Evolutionary conservation across 2,888 invertebrate species (phyloP).

Genomic region (Erannis defoliaria): DNA sequence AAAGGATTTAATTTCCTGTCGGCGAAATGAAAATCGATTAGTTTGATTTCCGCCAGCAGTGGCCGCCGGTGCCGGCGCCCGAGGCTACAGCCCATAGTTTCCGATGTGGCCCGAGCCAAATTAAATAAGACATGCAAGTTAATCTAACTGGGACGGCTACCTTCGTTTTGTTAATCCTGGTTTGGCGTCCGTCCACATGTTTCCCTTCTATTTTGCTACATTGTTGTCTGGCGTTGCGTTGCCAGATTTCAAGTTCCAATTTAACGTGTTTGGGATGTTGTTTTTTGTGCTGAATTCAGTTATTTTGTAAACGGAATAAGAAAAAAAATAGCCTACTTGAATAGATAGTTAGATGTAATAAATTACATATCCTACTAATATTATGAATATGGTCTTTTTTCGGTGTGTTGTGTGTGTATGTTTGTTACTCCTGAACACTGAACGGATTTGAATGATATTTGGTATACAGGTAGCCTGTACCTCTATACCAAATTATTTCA

Average conservation of each 20-base stretch:
- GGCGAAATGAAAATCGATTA: slow-evolving; percentile 85
- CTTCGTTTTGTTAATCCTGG: slow-evolving; percentile 48
- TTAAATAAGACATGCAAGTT: slow-evolving; percentile 77
- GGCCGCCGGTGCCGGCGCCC: slow-evolving; percentile 68
- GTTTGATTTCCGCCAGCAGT: slow-evolving; percentile 82
- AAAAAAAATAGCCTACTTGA: too few relatives aligned
- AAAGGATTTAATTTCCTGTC: slow-evolving; percentile 87
- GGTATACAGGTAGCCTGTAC: too few relatives aligned
- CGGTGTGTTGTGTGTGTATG: too few relatives aligned
- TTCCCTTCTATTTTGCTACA: slow-evolving; percentile 32
- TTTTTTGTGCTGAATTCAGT: not conserved
- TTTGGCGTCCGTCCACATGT: slow-evolving; percentile 42
- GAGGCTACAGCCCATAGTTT: slow-evolving; percentile 73
- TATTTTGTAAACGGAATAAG: not conserved
- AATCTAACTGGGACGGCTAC: slow-evolving; percentile 53
- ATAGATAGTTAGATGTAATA: too few relatives aligned
- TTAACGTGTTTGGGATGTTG: slow-evolving; percentile 7
- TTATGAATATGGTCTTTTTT: too few relatives aligned
- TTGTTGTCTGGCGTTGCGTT: slow-evolving; percentile 21
- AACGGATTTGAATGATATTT: too few relatives aligned
- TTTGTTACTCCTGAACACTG: too few relatives aligned
- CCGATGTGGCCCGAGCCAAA: slow-evolving; percentile 71
- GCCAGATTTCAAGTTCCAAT: slow-evolving; percentile 34
- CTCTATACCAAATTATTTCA: too few relatives aligned
- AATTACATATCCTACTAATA: too few relatives aligned